phyloP scores from a whole-genome alignment of 2,113 vertebrate genomes.

The Piaya cayana region DNA sequence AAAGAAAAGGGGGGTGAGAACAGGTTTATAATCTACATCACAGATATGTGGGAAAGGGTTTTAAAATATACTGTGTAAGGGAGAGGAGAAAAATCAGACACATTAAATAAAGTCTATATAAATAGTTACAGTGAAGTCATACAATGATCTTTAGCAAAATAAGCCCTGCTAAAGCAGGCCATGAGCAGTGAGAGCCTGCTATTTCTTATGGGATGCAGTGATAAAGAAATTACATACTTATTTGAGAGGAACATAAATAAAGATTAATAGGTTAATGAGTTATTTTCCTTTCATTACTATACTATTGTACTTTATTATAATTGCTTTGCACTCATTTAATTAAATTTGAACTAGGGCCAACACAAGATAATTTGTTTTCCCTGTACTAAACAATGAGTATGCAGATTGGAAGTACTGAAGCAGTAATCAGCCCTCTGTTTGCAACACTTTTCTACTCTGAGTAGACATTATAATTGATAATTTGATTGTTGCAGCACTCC shows the following conservation, averaged over 20 bases:
- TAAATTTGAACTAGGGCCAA: slow-evolving; percentile 95
- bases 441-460: slow-evolving; percentile 85
- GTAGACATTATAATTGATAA: slow-evolving; percentile 90
- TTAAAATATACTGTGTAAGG: slow-evolving; percentile 29
- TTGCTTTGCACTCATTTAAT: slow-evolving; percentile 94
- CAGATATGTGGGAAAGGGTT: slow-evolving; percentile 44
- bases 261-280: slow-evolving; percentile 98
- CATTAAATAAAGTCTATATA: slow-evolving; percentile 57
- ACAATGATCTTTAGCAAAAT: slow-evolving; percentile 62
- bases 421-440: slow-evolving; percentile 87
- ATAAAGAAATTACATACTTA: slow-evolving; percentile 88
- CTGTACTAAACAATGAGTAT: slow-evolving; percentile 94
- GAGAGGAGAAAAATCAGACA: slow-evolving; percentile 71
- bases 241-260: slow-evolving; percentile 91
- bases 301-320: slow-evolving; percentile 93
- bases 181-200: slow-evolving; percentile 64
- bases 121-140: slow-evolving; percentile 55
- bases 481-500: slow-evolving; percentile 86
- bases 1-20: slow-evolving; percentile 69
- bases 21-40: slow-evolving; percentile 51
- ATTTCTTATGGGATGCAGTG: slow-evolving; percentile 79
- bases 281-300: slow-evolving; percentile 98
- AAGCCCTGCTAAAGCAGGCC: slow-evolving; percentile 68
- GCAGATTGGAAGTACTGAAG: slow-evolving; percentile 90
- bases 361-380: slow-evolving; percentile 98